Conservation (phyloP, 2,888 invertebrate genomes). For the Scaptomyza polygonia region DNA sequence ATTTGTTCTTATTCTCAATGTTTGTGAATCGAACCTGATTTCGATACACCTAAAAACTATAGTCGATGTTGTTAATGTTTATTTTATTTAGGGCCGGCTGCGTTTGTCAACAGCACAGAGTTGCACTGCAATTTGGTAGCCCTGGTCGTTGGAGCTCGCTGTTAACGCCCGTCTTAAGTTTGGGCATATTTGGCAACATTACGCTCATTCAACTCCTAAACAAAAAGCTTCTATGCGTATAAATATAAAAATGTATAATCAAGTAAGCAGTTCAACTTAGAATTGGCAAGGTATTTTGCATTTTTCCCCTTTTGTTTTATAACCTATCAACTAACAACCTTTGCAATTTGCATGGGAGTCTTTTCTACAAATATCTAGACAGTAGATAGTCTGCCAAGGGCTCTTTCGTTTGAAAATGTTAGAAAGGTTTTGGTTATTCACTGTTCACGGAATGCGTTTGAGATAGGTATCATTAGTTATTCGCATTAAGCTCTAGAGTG, state of each 20-base stretch:
- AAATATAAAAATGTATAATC: not conserved
- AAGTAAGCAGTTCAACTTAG: not conserved
- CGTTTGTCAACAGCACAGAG: no score
- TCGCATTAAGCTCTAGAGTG: conserved; percentile 19
- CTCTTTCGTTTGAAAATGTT: not conserved
- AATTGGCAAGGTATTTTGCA: not conserved
- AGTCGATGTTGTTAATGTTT: no score
- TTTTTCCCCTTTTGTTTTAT: not conserved
- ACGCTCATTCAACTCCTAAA: no score
- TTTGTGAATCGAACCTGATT: no score
- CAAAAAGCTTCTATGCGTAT: no score
- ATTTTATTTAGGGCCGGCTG: no score
- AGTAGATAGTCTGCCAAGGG: not conserved
- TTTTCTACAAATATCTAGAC: not conserved
- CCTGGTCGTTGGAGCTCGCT: no score
- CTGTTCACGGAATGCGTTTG: not conserved
- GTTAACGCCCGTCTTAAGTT: no score
- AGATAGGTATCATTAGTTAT: conserved; percentile 21
- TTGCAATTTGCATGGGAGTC: not conserved
- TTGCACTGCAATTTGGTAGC: no score
- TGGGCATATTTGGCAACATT: no score
- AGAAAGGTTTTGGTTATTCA: not conserved
- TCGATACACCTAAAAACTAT: no score
- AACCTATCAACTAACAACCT: not conserved
- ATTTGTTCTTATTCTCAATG: not conserved